Evolutionary conservation across 2,113 vertebrate species (phyloP).

Genomic region (Parotia lawesii): DNA sequence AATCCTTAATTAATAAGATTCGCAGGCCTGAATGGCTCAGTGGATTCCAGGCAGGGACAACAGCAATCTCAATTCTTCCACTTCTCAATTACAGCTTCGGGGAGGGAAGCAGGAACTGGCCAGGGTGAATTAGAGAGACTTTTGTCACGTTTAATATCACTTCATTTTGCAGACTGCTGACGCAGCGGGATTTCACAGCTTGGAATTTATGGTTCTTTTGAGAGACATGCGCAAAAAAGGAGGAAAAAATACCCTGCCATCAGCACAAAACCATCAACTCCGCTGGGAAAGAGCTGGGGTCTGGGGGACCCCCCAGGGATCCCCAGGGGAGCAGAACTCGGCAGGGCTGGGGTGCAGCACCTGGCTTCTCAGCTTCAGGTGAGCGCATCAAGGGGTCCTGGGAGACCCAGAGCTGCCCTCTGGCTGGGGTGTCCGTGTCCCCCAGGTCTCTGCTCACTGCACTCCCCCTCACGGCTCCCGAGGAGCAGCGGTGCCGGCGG

Average conservation of each 20-base stretch:
- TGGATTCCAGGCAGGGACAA: constrained; percentile 29
- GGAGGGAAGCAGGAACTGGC: constrained; percentile 44
- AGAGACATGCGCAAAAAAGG: constrained; percentile 78
- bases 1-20: constrained; percentile 50
- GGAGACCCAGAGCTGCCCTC: fast-evolving
- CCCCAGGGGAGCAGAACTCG: fast-evolving
- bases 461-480: fast-evolving
- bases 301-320: not conserved
- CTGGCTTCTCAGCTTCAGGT: fast-evolving
- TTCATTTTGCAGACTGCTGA: constrained; percentile 87
- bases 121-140: constrained; percentile 82
- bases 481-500: not conserved
- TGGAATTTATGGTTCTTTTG: constrained; percentile 83
- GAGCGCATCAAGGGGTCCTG: fast-evolving
- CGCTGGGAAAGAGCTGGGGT: not conserved
- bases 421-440: fast-evolving
- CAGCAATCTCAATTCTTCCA: not conserved
- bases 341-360: not conserved
- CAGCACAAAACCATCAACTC: constrained; percentile 70
- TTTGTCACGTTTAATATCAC: constrained; percentile 85
- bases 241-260: constrained; percentile 75
- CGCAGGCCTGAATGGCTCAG: constrained; percentile 8
- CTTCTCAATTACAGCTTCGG: constrained; percentile 41
- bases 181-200: constrained; percentile 76
- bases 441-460: fast-evolving